phyloP scores from a whole-genome alignment of 2,797 vertebrate species.

The Hydrophis major region DNA sequence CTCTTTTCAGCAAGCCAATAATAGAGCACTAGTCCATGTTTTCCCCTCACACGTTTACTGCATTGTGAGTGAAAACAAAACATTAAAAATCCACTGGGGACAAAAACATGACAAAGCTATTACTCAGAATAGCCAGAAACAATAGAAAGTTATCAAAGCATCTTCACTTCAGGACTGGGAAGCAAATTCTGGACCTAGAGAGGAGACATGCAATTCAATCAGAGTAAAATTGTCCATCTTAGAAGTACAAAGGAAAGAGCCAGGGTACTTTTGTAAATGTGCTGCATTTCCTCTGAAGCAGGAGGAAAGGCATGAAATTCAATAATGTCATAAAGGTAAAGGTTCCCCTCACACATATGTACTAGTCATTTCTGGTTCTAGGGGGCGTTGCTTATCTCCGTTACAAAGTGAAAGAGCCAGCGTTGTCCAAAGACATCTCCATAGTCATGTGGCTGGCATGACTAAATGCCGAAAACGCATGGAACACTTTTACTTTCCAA shows the following conservation, averaged over 20 bases:
- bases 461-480: too few species aligned
- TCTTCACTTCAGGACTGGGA: background rate
- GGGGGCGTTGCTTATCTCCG: too few species aligned
- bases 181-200: background rate
- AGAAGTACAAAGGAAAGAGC: background rate
- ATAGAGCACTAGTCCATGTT: background rate
- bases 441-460: too few species aligned
- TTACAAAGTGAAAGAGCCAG: too few species aligned
- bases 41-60: background rate
- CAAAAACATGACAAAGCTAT: background rate
- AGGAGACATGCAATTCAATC: background rate
- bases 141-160: background rate
- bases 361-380: too few species aligned
- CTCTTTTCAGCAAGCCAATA: background rate
- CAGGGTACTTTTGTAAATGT: background rate
- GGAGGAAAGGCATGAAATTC: background rate
- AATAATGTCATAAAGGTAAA: background rate
- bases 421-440: too few species aligned
- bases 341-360: too few species aligned
- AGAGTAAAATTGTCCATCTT: background rate
- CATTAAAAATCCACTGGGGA: background rate
- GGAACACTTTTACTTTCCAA: too few species aligned
- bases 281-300: background rate
- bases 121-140: background rate
- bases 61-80: background rate